phyloP scores from a whole-genome alignment of 2,113 vertebrate species.

The Zapornia atra region DNA sequence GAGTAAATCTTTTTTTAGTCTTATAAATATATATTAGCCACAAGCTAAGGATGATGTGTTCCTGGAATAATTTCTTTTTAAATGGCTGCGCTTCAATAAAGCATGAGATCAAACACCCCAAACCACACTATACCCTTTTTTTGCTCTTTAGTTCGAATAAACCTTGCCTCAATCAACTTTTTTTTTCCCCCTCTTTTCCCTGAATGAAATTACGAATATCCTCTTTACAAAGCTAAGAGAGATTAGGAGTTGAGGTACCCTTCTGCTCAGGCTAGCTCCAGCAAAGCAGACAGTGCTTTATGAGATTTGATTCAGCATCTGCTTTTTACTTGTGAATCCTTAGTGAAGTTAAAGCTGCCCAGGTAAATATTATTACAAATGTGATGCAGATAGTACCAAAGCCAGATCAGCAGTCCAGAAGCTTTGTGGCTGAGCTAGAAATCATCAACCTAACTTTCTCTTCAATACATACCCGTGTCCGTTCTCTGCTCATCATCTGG shows the following conservation, averaged over 20 bases:
- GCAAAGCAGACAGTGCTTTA: neutral
- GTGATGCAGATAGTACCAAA: neutral
- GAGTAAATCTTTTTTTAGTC: neutral
- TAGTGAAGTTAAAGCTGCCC: neutral
- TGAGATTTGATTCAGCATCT: neutral
- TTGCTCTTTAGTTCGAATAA: neutral
- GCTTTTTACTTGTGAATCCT: neutral
- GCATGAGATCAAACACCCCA: neutral
- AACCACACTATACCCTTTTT: neutral
- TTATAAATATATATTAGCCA: neutral
- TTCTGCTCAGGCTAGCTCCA: neutral
- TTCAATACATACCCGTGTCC: neutral
- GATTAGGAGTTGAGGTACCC: neutral
- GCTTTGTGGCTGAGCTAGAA: neutral
- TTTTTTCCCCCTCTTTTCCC: neutral
- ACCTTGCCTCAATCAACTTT: neutral
- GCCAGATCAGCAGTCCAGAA: neutral
- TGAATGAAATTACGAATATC: neutral
- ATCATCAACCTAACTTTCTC: neutral
- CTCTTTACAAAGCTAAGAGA: neutral
- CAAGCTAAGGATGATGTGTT: neutral
- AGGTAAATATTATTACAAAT: neutral
- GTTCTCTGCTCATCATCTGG: neutral
- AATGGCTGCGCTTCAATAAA: neutral
- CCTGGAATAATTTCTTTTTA: neutral